These are phyloP conservation scores for Musca domestica DNA, from an alignment of 1,140 invertebrate species.

Conservation along the genomic window DNA sequence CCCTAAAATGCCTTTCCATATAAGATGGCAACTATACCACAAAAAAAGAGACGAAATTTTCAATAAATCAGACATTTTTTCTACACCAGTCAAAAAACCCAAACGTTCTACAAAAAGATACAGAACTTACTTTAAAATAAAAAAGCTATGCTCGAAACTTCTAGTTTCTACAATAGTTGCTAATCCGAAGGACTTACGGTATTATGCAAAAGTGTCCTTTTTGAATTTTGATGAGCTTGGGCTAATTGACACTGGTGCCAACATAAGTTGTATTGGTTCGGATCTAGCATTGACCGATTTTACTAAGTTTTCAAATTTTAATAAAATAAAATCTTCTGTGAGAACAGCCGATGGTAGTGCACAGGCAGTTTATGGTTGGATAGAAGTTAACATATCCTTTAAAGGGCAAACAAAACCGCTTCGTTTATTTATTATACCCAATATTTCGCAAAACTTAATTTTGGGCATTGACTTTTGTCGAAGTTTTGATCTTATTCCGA, in stretches of 20 bases:
- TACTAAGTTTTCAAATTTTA: background rate
- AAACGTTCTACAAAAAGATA: background rate
- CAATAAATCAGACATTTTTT: background rate
- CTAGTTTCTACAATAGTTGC: background rate
- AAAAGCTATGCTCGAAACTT: background rate
- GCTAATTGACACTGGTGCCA: too few species aligned
- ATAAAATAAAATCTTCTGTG: background rate
- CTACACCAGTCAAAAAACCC: background rate
- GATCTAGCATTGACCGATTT: background rate
- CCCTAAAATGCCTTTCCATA: background rate
- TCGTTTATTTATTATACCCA: background rate
- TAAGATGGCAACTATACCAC: background rate
- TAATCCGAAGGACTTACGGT: too few species aligned
- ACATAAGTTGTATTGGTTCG: conserved; percentile 9
- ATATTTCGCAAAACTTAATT: background rate
- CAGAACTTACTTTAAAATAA: background rate
- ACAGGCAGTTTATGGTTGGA: background rate
- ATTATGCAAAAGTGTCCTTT: conserved; percentile 5
- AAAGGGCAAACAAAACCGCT: background rate
- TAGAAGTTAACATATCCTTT: background rate
- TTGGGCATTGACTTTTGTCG: conserved; percentile 2
- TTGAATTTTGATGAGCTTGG: conserved; percentile 2
- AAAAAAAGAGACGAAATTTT: background rate
- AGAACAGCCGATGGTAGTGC: conserved; percentile 6
- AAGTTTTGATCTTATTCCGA: background rate